Conservation (phyloP, 2,113 vertebrate species). For the Cyanoderma ruficeps region DNA sequence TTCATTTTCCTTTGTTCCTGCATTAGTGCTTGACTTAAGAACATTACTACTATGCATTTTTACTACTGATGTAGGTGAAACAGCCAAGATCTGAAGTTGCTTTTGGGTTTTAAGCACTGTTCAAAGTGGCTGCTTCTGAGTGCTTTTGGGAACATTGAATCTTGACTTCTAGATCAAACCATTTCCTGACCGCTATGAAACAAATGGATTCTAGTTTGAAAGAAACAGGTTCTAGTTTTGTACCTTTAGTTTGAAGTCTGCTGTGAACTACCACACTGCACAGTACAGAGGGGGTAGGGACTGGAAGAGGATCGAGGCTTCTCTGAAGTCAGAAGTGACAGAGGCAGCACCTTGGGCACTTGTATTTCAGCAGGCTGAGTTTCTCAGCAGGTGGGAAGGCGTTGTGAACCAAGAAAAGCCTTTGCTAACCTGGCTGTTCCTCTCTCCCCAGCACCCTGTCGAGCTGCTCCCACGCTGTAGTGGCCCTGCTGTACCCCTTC, state of each 20-base stretch:
- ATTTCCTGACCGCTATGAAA: neutral
- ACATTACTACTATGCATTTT: neutral
- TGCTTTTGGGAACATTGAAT: neutral
- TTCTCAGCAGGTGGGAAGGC: neutral
- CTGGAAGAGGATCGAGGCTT: neutral
- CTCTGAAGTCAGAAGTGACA: neutral
- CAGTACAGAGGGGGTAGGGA: neutral
- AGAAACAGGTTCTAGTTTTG: neutral
- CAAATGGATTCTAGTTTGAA: neutral
- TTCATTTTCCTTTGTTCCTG: neutral
- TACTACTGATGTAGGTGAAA: accelerated
- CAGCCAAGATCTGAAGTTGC: neutral
- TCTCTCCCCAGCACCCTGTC: slow-evolving; percentile 87
- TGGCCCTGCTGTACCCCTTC: slow-evolving; percentile 97
- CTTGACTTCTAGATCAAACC: neutral
- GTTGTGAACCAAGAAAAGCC: neutral
- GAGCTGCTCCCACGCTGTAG: slow-evolving; percentile 95
- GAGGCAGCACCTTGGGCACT: neutral
- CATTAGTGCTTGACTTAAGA: neutral
- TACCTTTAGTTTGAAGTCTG: neutral
- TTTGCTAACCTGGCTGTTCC: neutral
- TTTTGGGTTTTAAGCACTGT: neutral
- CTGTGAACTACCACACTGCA: neutral
- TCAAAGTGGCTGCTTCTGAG: neutral
- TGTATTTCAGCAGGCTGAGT: neutral